phyloP scores from a whole-genome alignment of 2,888 invertebrate species.

The Drosophila demipolita region DNA sequence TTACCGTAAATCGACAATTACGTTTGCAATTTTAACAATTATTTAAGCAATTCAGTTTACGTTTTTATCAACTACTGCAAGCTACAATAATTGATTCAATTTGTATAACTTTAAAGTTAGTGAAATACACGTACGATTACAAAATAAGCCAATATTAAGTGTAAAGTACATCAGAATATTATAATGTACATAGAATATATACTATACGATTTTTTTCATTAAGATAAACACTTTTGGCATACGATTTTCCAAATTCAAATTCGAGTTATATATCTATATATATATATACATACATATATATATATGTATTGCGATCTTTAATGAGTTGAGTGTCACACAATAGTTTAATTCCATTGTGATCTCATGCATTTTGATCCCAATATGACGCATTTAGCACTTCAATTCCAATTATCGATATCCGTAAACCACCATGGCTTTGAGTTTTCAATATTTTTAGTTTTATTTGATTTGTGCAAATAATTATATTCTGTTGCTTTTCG shows the following conservation, averaged over 20 bases:
- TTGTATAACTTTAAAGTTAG: slow-evolving; percentile 49
- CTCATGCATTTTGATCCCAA: slow-evolving; percentile 60
- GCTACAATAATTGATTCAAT: slow-evolving; percentile 77
- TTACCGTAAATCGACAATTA: slow-evolving; percentile 49
- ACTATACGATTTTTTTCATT: slow-evolving; percentile 77
- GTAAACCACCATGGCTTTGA: slow-evolving; percentile 74
- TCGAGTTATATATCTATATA: slow-evolving; percentile 27
- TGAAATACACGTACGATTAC: slow-evolving; percentile 39
- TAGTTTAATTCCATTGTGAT: slow-evolving; percentile 48
- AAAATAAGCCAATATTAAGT: slow-evolving; percentile 55
- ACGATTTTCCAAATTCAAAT: slow-evolving; percentile 63
- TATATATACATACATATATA: slow-evolving; percentile 14
- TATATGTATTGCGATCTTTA: slow-evolving; percentile 65
- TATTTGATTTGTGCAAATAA: slow-evolving; percentile 72
- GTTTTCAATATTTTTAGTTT: slow-evolving; percentile 67
- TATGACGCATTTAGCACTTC: slow-evolving; percentile 51
- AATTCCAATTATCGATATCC: slow-evolving; percentile 37
- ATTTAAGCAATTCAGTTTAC: slow-evolving; percentile 78
- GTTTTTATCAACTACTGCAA: slow-evolving; percentile 74
- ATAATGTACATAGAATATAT: slow-evolving; percentile 43
- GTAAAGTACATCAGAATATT: slow-evolving; percentile 34
- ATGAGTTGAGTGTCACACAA: slow-evolving; percentile 38
- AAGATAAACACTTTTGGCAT: slow-evolving; percentile 82
- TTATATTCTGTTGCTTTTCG: slow-evolving; percentile 78
- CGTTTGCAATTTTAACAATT: slow-evolving; percentile 82